phyloP scores from a whole-genome alignment of 1,140 invertebrate species.

The Zaprionus inermis region DNA sequence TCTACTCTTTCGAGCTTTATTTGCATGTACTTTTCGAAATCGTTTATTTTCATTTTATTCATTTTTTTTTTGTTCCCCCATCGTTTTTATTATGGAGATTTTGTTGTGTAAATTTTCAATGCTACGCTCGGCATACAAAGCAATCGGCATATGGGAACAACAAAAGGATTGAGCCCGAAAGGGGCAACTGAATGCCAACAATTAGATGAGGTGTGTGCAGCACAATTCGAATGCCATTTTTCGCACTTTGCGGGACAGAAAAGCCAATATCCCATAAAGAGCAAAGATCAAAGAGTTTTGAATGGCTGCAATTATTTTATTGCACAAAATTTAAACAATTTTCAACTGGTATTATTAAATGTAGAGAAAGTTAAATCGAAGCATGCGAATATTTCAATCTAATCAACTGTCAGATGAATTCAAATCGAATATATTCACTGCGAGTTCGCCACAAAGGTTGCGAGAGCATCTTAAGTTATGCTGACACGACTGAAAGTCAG shows the following conservation, averaged over 20 bases:
- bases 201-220: conserved; percentile 38
- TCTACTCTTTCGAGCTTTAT: conserved; percentile 63
- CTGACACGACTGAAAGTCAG: background rate
- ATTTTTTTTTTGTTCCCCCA: background rate
- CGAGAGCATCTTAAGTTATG: background rate
- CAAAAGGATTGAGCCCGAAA: conserved; percentile 38
- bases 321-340: background rate
- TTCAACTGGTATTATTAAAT: background rate
- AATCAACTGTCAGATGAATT: background rate
- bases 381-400: background rate
- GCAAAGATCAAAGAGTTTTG: background rate
- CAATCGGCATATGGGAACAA: conserved; percentile 49
- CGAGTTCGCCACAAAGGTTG: background rate
- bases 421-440: background rate
- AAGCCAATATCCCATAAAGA: too few species aligned
- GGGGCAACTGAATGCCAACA: conserved; percentile 27
- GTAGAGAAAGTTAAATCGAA: background rate
- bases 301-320: background rate
- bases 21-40: conserved; percentile 70
- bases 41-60: conserved; percentile 38
- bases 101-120: conserved; percentile 51
- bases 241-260: too few species aligned
- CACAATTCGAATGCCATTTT: conserved; percentile 24
- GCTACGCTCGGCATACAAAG: conserved; percentile 66
- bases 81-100: conserved; percentile 40